Percentiles rank a stretch among this genome's conserved stretches.
Evolutionary conservation across 2,797 vertebrate genomes (phyloP).

Genomic region (Pitangus sulphuratus): DNA sequence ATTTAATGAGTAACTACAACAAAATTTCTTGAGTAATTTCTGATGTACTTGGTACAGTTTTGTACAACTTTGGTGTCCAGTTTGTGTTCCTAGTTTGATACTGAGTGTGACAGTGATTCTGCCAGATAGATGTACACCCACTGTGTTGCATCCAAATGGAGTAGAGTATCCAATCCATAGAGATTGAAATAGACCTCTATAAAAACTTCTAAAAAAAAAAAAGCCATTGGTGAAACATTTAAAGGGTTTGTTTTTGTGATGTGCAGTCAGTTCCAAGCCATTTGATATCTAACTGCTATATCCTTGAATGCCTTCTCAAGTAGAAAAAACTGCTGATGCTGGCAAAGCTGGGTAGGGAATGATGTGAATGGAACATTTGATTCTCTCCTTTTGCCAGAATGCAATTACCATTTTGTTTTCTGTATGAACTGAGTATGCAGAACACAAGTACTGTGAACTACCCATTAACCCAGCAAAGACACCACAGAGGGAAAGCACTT

Average conservation of each 20-base stretch:
- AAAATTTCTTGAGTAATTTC: background rate
- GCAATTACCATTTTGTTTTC: background rate
- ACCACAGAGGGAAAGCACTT: background rate
- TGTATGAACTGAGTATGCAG: background rate
- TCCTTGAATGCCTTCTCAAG: background rate
- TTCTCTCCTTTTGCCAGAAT: background rate
- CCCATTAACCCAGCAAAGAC: background rate
- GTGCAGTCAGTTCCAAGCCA: background rate
- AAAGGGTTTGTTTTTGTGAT: background rate
- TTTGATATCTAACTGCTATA: slow-evolving; percentile 2
- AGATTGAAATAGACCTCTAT: background rate
- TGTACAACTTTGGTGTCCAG: background rate
- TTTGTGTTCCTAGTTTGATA: background rate
- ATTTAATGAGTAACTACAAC: background rate
- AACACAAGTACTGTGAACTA: background rate
- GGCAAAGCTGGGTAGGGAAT: background rate
- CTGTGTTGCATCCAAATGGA: background rate
- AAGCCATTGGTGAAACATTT: background rate
- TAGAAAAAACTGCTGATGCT: background rate
- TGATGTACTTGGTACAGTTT: background rate
- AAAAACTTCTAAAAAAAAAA: background rate
- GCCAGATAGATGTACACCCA: too few species aligned
- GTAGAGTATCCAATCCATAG: background rate
- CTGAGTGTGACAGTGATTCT: background rate
- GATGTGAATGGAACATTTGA: background rate